Base-by-base conservation (phyloP, 2,888 invertebrate species). In the Eulithis prunata region DNA sequence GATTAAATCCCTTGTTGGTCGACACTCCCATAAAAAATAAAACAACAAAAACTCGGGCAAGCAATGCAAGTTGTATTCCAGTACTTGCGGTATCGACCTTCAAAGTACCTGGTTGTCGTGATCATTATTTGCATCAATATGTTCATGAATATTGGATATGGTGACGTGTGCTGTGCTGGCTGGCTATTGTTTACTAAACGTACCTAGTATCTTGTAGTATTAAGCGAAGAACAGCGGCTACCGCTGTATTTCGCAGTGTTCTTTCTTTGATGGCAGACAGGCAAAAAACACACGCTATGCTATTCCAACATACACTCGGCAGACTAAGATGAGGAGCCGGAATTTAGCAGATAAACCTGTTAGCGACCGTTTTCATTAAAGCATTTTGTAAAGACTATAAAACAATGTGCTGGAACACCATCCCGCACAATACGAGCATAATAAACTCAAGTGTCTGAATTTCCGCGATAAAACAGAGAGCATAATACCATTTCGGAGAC, bases 401-500 rank as follows among this genome's bases (percentile, higher is more conserved):
- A 52, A 32, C 52, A 49, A 14, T 49, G 21, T 49, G 8, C n/a
- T 3, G 3, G 49, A 49, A 49, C 49, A 10, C 21, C 21, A 7
- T 21, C 21, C 21, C 3, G 10, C 21, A 6, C 12, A 6, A 56
- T n/a, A 45, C 21, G 12, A 56, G 45, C 45, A 45, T 55, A 56
- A 45, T 45, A 45, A 56, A 28, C 57, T 36, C 8, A 21, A 21
- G 21, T 21, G 53, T 41, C 47, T 55, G 32, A 55, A 59, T 59
- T 45, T 45, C 13, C 47, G 53, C 53, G 53, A 54, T 53, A 57
- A 53, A 57, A 54, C 38, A 28, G 13, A 57, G 49, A 53, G 28
- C 41, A 41, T 36, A 38, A 54, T 53, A 10, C 49, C 13, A 54
- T 58, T 54, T 41, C 49, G 13, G 10, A 49, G 49, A 49, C 1